Conservation (phyloP, 2,888 invertebrate genomes). For the Urechis unicinctus region DNA sequence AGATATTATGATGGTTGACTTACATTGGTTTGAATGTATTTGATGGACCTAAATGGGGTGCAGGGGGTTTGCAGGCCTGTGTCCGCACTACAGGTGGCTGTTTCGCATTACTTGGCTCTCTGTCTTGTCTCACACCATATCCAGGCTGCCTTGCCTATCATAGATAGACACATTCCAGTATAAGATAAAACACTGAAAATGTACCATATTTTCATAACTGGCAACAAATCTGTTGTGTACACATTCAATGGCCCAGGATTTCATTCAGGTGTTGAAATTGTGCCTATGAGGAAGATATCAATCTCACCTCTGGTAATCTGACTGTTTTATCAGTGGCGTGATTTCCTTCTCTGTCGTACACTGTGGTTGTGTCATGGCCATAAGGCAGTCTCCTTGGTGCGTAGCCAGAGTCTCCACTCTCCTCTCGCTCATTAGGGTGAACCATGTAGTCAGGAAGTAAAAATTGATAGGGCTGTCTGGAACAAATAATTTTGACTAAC, state of each 20-base stretch:
- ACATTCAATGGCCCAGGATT: no score
- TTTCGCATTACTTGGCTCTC: background rate
- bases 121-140: constrained; percentile 1
- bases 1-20: background rate
- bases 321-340: constrained; percentile 3
- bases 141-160: background rate
- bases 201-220: no score
- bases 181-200: no score
- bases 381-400: background rate
- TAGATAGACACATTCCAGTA: no score
- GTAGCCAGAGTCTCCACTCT: constrained; percentile 1
- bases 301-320: background rate
- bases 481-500: no score
- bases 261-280: no score
- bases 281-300: no score
- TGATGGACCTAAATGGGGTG: background rate
- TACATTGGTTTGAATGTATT: background rate
- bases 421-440: constrained; percentile 13
- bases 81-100: background rate
- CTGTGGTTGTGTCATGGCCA: background rate
- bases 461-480: constrained; percentile 28
- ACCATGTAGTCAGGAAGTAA: constrained; percentile 42
- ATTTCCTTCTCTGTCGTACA: constrained; percentile 1
- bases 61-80: background rate
- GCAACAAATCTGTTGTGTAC: no score